Base-by-base conservation (phyloP, 2,797 vertebrate genomes). In the Xiphorhynchus erythropygius region DNA sequence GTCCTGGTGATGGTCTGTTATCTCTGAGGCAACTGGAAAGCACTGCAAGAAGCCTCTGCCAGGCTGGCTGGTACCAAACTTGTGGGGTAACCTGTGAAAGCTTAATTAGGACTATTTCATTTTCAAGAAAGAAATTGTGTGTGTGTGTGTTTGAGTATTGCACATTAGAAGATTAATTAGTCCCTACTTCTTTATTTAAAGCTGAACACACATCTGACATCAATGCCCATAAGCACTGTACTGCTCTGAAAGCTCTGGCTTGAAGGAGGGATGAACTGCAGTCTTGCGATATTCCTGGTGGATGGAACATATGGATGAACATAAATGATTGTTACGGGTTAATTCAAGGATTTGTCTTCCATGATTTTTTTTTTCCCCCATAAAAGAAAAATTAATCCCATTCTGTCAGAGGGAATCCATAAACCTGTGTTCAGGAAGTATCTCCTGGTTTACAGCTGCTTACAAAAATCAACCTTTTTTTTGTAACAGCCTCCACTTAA, bases 31-130 rank as follows among this genome's bases (percentile, higher is more conserved):
- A 13, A 0, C 3, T 32, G 59, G 53, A 62, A 74, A 71, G 32
- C 8, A 11, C 16, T 70, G 32, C 24, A 22, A 9, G 47, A 52
- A 68, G 17, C 10, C 50, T 65, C 21, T 22, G 44, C 25, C 53
- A 18, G 37, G 32, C 35, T 73, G 46, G 23, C 25, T 73, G 33
- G 33, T 60, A n/a, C 9, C 42, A 56, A 68, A 35, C 21, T 84
- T 59, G 32, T 67, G 63, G n/a, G 7, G 22, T 37, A 76, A 80
- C 39, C 33, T 39, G 32, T 84, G 65, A 75, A 53, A 75, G 3
- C 0, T 0, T 14, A 33, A 30, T 53, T 62, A 35, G 19, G 8
- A 65, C 49, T 4, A 35, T 49, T 77, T 63, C 0, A 24, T 75
- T 84, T 59, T 18, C 28, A 32, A 14, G 75, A 35, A 49, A 47